Base-by-base conservation (phyloP, 2,113 vertebrate species). In the Reinhardtius hippoglossoides region DNA sequence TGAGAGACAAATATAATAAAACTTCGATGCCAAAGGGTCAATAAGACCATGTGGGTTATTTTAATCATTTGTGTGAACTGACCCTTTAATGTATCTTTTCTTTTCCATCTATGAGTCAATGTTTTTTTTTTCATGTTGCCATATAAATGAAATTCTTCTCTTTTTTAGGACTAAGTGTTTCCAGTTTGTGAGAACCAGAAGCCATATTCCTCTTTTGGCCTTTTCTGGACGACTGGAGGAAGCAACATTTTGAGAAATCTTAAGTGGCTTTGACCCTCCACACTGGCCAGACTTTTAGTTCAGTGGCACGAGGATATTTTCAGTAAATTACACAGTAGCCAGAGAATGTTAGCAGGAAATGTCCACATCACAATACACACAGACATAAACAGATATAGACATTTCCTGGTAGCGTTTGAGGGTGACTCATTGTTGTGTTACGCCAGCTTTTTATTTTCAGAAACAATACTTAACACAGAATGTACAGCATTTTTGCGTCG, bases 271-370 rank as follows among this genome's bases (percentile, higher is more conserved):
- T 87, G 82, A 87, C 76, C 85, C 71, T 87, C 56, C 20, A n/a
- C 76, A 71, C 67, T 81, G 78, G 54, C 60, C 71, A 78, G 83
- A 71, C 60, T 68, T 80, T 70, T 67, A 68, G 80, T 6, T 31
- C 31, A 31, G 31, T 48, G 78, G 77, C 72, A 74, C 24, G 7
- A 76, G 77, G 76, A 73, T 92, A 94, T 94, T 94, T 91, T 84
- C 71, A 87, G 90, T 78, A 89, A 86, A 91, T 93, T 88, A 92
- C 93, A 88, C 71, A 85, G 86, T 70, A 78, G 73, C 79, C 71
- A 78, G 85, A 81, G 85, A 89, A 93, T 90, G 91, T 83, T 80
- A 64, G 75, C 90, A 92, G 92, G 91, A 93, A 91, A 84, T 87
- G 86, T 90, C 81, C 84, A 76, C 72, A 83, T 76, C 69, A 89